phyloP scores from a whole-genome alignment of 2,797 vertebrate genomes.

The Pyrrhura leucotis region DNA sequence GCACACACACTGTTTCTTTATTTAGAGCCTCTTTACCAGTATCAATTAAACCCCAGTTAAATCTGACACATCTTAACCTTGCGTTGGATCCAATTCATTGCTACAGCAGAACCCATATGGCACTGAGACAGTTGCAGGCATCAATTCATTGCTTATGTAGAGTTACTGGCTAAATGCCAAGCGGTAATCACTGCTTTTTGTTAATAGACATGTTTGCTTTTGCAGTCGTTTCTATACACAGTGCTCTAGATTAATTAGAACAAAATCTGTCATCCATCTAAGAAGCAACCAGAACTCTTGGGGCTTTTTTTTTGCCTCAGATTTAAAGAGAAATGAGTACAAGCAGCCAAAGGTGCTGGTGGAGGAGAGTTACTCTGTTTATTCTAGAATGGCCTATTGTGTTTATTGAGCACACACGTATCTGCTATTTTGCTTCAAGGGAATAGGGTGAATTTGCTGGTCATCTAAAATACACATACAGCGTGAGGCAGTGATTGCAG shows the following conservation, averaged over 20 bases:
- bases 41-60: constrained; percentile 95
- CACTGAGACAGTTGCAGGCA: constrained; percentile 80
- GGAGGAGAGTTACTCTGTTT: not conserved
- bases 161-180: constrained; percentile 82
- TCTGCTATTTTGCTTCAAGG: not conserved
- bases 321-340: constrained; percentile 61
- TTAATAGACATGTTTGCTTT: constrained; percentile 91
- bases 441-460: not conserved
- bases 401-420: not conserved
- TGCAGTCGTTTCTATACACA: constrained; percentile 83
- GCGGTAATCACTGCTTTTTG: constrained; percentile 83
- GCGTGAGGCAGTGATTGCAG: not conserved
- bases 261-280: constrained; percentile 82
- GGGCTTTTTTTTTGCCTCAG: not conserved
- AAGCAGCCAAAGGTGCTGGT: not conserved
- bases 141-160: constrained; percentile 83
- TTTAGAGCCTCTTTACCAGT: constrained; percentile 84
- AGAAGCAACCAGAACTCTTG: constrained; percentile 73
- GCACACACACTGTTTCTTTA: constrained; percentile 81
- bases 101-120: constrained; percentile 92
- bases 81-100: constrained; percentile 85
- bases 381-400: not conserved
- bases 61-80: constrained; percentile 92
- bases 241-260: constrained; percentile 85
- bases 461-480: not conserved